Percentiles rank a stretch among this genome's conserved stretches.
These are phyloP conservation scores for Phainopepla nitens DNA, from an alignment of 2,113 vertebrate genomes.

Conservation along the genomic window DNA sequence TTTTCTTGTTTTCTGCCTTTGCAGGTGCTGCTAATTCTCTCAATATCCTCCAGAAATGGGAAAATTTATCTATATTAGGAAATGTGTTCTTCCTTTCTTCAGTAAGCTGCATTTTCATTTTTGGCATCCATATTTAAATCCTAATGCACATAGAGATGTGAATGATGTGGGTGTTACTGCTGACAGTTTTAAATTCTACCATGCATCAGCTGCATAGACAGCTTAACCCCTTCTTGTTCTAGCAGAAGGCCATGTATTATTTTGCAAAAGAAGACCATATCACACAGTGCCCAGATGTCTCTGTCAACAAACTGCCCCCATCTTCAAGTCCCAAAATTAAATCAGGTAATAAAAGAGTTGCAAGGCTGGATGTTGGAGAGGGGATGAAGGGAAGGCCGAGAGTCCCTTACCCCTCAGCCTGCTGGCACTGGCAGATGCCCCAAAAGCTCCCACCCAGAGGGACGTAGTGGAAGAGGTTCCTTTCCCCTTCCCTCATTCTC, in stretches of 20 bases:
- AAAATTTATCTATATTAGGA: conserved; percentile 38
- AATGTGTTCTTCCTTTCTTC: conserved; percentile 19
- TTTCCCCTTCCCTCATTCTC: neutral
- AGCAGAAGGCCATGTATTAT: neutral
- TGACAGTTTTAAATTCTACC: conserved; percentile 36
- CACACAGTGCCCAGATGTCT: neutral
- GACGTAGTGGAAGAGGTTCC: rapidly evolving
- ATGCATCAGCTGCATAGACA: neutral
- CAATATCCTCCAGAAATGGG: conserved; percentile 4
- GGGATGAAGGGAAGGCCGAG: neutral
- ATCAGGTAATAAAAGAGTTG: neutral
- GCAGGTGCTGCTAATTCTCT: conserved; percentile 25
- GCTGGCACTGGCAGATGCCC: neutral
- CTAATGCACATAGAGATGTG: neutral
- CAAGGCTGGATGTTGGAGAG: neutral
- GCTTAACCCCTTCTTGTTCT: conserved; percentile 25
- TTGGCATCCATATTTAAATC: conserved; percentile 53
- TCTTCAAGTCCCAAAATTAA: neutral
- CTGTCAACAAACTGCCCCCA: neutral
- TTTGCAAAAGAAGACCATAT: neutral
- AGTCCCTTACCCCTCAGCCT: neutral
- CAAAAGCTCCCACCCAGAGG: neutral
- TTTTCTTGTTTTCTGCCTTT: conserved; percentile 35
- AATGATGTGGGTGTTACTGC: conserved; percentile 24
- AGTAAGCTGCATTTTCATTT: conserved; percentile 52